These are phyloP conservation scores for Ridgeia piscesae DNA, from an alignment of 1,140 invertebrate species.

Conservation along the genomic window DNA sequence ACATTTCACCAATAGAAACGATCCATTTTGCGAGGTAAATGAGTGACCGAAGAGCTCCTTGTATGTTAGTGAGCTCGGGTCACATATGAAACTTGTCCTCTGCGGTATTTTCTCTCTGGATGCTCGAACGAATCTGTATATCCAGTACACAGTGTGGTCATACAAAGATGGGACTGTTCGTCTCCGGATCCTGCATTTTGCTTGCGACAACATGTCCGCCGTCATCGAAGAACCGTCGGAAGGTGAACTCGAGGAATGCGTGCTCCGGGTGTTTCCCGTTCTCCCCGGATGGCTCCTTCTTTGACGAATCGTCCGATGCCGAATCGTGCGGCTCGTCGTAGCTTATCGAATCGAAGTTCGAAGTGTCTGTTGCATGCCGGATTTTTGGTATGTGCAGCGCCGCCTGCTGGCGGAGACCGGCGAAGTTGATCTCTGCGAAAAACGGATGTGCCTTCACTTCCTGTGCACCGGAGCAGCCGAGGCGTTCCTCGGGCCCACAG, in stretches of 20 bases:
- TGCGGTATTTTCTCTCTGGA: background rate
- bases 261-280: conserved; percentile 73
- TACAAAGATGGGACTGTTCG: conserved; percentile 15
- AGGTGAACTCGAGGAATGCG: conserved; percentile 99
- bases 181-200: conserved; percentile 17
- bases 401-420: conserved; percentile 77
- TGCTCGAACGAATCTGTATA: background rate
- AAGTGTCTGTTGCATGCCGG: conserved; percentile 92
- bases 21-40: background rate
- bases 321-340: conserved; percentile 61
- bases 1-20: background rate
- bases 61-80: background rate
- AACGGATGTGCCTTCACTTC: conserved; percentile 95
- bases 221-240: conserved; percentile 92
- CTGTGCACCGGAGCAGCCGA: conserved; percentile 84
- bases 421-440: conserved; percentile 84
- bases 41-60: background rate
- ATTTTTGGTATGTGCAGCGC: conserved; percentile 94
- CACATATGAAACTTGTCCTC: background rate
- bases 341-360: conserved; percentile 69
- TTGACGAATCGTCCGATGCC: background rate
- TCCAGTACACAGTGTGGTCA: background rate
- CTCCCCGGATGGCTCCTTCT: background rate
- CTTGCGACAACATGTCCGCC: conserved; percentile 13
- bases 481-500: conserved; percentile 79